Percentiles rank a stretch among this genome's conserved stretches.
Conservation (phyloP, 2,113 vertebrate species). For the Ptilonorhynchus violaceus region DNA sequence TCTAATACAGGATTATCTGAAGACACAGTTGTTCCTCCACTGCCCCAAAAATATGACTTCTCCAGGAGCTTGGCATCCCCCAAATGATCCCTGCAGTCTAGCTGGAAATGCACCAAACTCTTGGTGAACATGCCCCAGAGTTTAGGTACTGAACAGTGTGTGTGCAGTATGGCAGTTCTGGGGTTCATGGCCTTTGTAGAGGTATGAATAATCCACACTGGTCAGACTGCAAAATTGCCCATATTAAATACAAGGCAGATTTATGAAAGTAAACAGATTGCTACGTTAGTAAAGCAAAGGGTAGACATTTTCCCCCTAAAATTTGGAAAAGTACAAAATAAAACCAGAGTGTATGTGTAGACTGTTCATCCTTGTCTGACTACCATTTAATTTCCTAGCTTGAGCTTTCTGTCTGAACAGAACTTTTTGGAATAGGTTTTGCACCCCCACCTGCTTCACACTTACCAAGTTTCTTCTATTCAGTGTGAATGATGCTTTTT, state of each 20-base stretch:
- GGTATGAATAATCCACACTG: background rate
- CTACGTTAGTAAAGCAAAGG: background rate
- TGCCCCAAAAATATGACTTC: background rate
- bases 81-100: background rate
- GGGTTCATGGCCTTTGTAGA: background rate
- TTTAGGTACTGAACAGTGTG: background rate
- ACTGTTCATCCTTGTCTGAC: background rate
- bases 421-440: background rate
- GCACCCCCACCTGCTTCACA: background rate
- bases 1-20: background rate
- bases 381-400: background rate
- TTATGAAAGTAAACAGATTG: background rate
- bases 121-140: background rate
- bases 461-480: background rate
- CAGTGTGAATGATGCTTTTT: background rate
- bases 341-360: background rate
- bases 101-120: background rate
- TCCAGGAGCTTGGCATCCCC: background rate
- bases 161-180: background rate
- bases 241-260: background rate
- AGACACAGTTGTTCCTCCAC: background rate
- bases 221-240: background rate
- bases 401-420: background rate
- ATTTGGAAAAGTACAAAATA: background rate
- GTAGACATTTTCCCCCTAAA: background rate